phyloP scores from a whole-genome alignment of 2,888 invertebrate species.

The Hydrotaea diabolus region DNA sequence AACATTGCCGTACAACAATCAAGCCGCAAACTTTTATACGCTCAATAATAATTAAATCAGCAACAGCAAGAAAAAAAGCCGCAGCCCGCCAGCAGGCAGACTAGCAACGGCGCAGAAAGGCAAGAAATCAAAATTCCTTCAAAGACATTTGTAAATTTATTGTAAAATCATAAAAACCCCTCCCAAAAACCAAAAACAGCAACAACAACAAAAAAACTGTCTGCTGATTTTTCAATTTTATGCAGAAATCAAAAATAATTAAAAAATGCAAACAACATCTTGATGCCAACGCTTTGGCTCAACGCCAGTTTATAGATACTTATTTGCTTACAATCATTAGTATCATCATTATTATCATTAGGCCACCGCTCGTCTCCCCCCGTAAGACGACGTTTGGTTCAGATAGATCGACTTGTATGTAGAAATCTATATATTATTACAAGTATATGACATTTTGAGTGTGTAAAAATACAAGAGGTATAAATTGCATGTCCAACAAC shows the following conservation, averaged over 20 bases:
- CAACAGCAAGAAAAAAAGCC: slow-evolving; percentile 19
- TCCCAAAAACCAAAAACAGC: slow-evolving; percentile 53
- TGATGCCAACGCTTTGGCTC: slow-evolving; percentile 61
- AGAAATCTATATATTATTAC: slow-evolving; percentile 66
- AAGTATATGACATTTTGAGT: slow-evolving; percentile 63
- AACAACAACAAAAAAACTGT: slow-evolving; percentile 50
- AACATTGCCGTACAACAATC: neutral
- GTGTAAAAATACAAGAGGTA: slow-evolving; percentile 24
- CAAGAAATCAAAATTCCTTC: slow-evolving; percentile 56
- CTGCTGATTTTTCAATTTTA: slow-evolving; percentile 62
- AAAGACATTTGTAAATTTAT: slow-evolving; percentile 67
- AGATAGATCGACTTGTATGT: slow-evolving; percentile 27
- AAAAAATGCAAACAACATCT: slow-evolving; percentile 48
- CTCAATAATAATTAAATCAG: slow-evolving; percentile 65
- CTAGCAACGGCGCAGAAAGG: neutral
- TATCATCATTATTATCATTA: neutral
- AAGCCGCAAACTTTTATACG: slow-evolving; percentile 46
- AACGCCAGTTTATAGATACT: slow-evolving; percentile 66
- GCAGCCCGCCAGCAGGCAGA: neutral
- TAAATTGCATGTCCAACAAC: slow-evolving; percentile 53
- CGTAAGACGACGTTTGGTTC: neutral
- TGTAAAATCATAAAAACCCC: slow-evolving; percentile 56
- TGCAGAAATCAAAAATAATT: slow-evolving; percentile 68
- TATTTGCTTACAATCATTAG: slow-evolving; percentile 53
- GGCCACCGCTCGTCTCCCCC: neutral